Base-by-base conservation (phyloP, 2,113 vertebrate genomes). In the Ovibos moschatus region DNA sequence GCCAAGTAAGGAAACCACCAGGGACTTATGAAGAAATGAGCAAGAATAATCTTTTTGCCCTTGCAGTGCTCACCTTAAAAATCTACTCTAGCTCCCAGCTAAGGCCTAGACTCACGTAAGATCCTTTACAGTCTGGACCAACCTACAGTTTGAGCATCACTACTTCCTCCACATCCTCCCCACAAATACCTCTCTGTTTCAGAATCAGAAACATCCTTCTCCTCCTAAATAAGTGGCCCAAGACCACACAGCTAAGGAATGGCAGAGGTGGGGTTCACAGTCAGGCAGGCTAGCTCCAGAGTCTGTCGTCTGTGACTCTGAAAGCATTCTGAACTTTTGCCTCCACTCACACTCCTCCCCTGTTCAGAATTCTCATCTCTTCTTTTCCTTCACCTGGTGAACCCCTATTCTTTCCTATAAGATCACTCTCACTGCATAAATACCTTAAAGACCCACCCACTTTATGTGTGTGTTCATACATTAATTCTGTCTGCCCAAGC, bases 41-140 rank as follows among this genome's bases (percentile, higher is more conserved):
- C 27, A 96, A 79, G 96, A 82, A 60, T 87, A 93, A 21, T 17
- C 43, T 82, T 89, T 95, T 78, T 89, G 33, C 91, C 88, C 85
- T 92, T 78, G 43, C 19, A 45, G 64, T 33, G 58, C 21, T 89
- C 64, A 47, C 25, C 11, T 92, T 55, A 55, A 96, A 94, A 76
- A 64, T 60, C 55, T 45, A 21, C 15, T 85, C 19, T 55, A 55
- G 33, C 51, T 60, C 25, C 15, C 36, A 55, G 7, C 28, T n/a
- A 19, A 91, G 64, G n/a, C 27, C 57, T n/a, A 90, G 15, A 53
- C 36, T 76, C 23, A 36, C 1, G 23, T 13, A 76, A 30, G 21
- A 57, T 11, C n/a, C 21, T 62, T 28, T 79, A 33, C 3, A 14
- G 16, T 78, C 87, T 67, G 27, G 50, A 58, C 30, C 28, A 85